Evolutionary conservation across 2,888 invertebrate genomes (phyloP), one percentile per base, ranked within the genome.

Genomic region (Caenorhabditis becei): DNA sequence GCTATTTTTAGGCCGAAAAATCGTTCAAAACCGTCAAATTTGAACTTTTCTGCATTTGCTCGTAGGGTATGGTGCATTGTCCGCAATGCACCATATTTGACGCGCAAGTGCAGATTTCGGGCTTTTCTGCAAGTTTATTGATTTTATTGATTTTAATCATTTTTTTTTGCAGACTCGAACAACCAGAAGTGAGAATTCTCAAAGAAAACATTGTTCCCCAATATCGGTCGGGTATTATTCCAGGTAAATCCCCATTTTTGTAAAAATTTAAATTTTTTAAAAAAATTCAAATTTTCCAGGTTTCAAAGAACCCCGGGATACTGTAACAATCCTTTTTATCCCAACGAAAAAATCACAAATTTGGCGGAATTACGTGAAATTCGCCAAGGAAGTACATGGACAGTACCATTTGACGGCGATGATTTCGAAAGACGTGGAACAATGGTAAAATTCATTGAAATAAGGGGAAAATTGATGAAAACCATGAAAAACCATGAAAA

Each of bases 311-410:
- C 26, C 70, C 0, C 63, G 66, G 3, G 72, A 83, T 28, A 82
- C 85, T 8, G 78, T 80, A 32, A 78, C 67, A 0, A 83, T 83
- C 32, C 51, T 85, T 0, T 85, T 85, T 47, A 65, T 70, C 16
- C 51, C 77, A 35, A 77, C 59, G 4, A 85, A 75, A 51, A 82
- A 80, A 24, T 53, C 58, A 4, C 62, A 61, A 26, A 53, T 80
- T 18, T 85, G 77, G 70, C 58, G 32, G 37, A 77, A 83, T n/a
- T 85, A 65, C 59, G 41, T 66, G 16, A 70, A 82, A 37, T 83
- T 80, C 61, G 83, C 82, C 2, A 75, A 54, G 37, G 63, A 77
- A 26, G 75, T 61, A 23, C 82, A 83, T 54, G 85, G 85, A 47
- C 69, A 69, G n/a, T 83, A 37, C 24, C 85, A 85, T 65, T 58